Percentiles rank a stretch among this genome's conserved stretches.
Evolutionary conservation across 2,888 invertebrate species (phyloP).

Genomic region (Spilosoma lubricipeda): DNA sequence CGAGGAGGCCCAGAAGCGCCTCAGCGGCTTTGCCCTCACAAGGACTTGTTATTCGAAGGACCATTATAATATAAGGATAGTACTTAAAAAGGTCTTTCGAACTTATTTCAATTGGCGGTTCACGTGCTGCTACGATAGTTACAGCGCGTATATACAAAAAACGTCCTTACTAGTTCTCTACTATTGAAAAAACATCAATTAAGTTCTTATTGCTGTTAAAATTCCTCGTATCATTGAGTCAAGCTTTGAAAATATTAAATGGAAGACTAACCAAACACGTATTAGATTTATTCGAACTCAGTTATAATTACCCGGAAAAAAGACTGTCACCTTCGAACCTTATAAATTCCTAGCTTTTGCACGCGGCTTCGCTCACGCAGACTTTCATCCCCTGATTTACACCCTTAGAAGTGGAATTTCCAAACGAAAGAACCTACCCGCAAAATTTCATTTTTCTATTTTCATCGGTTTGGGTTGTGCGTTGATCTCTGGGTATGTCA

Average conservation of each 20-base stretch:
- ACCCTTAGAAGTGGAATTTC: no score
- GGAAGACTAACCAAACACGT: conserved; percentile 7
- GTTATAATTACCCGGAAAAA: background rate
- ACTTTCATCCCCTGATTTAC: no score
- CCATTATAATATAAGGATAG: background rate
- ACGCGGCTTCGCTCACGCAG: no score
- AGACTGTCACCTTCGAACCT: background rate
- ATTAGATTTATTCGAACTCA: background rate
- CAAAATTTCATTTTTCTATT: no score
- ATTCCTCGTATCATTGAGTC: background rate
- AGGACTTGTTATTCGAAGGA: background rate
- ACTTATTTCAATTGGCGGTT: no score
- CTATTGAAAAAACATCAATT: background rate
- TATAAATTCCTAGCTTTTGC: no score
- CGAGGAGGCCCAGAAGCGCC: no score
- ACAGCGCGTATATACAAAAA: background rate
- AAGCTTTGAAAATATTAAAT: background rate
- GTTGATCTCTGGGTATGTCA: no score
- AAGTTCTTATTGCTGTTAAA: background rate
- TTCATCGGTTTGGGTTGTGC: no score
- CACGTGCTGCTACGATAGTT: background rate
- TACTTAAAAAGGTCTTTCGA: no score
- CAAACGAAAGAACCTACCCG: no score
- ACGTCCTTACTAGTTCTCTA: background rate
- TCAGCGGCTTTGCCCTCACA: no score